Evolutionary conservation across 2,113 vertebrate species (phyloP).

Genomic region (Aegypius monachus): DNA sequence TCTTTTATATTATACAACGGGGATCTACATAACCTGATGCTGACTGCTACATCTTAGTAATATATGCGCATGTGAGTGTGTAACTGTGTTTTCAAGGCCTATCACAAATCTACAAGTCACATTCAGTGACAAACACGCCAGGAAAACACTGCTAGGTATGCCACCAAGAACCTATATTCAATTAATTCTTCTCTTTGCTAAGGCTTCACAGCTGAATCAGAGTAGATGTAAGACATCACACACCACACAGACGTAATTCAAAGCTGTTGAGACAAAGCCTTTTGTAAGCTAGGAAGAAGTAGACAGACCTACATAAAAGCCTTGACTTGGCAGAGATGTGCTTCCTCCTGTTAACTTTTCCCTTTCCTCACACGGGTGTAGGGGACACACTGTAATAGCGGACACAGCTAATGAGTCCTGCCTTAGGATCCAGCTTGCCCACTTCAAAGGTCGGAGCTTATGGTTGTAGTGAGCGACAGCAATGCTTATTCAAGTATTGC

Average conservation of each 20-base stretch:
- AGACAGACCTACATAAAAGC: background rate
- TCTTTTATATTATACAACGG: background rate
- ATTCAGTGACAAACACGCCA: background rate
- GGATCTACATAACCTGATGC: background rate
- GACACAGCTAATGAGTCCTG: background rate
- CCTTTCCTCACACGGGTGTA: background rate
- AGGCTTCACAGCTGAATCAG: background rate
- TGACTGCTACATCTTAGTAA: background rate
- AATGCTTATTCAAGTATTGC: background rate
- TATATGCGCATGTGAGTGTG: background rate
- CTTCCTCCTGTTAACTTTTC: background rate
- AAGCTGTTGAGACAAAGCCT: background rate
- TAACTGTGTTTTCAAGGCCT: background rate
- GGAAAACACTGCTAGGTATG: background rate
- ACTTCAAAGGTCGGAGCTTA: background rate
- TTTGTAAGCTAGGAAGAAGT: background rate
- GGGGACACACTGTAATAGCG: accelerated
- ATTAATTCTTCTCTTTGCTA: background rate
- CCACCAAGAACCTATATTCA: background rate
- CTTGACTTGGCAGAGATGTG: background rate
- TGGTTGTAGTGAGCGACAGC: background rate
- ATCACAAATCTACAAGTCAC: background rate
- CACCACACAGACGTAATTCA: background rate
- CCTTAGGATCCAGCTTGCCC: background rate
- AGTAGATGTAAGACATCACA: background rate